Evolutionary conservation across 1,140 invertebrate species (phyloP), one percentile per base, ranked within the genome.

Genomic region (Neelides sp.): DNA sequence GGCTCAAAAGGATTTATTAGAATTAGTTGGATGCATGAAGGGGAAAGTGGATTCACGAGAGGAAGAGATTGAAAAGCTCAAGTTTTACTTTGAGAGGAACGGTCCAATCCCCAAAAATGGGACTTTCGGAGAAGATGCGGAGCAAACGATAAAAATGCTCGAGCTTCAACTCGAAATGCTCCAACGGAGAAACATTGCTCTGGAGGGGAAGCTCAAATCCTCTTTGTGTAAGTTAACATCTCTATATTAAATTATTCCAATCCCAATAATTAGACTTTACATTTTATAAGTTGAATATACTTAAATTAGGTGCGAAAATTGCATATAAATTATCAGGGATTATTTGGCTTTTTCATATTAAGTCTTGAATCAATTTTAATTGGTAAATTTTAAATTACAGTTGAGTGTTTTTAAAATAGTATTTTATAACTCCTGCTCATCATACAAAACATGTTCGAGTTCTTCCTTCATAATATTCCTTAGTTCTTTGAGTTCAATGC

Each of bases 121-220:
- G n/a, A 32, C n/a, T 32, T 8, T 8, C n/a, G 28, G 28, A n/a
- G n/a, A 32, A 32, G n/a, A 8, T 32, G 28, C 28, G n/a, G 7
- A 8, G 28, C 7, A 17, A 32, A 52, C 17, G 48, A 40, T 1
- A 32, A 43, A 20, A 20, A 20, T 3, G 43, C 30, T 22, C n/a
- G 41, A 30, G 20, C 12, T 60, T 36, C 51, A 60, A 34, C 15
- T 57, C 8, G 20, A 54, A 41, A 39, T 60, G 19, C 24, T 60
- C 1, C 54, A 60, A 43, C 36, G 37, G 17, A 37, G 58, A 43
- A 60, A 57, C 36, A 48, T 60, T 3, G 35, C 52, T 22, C 26
- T 60, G 24, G 58, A 60, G 32, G 44, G 48, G 17, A 57, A 54
- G 48, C 24, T 60, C n/a, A 41, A 60, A 30, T 22, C 37, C 32